Evolutionary conservation across 2,797 vertebrate genomes (phyloP).

Genomic region (Epinephelus coioides): DNA sequence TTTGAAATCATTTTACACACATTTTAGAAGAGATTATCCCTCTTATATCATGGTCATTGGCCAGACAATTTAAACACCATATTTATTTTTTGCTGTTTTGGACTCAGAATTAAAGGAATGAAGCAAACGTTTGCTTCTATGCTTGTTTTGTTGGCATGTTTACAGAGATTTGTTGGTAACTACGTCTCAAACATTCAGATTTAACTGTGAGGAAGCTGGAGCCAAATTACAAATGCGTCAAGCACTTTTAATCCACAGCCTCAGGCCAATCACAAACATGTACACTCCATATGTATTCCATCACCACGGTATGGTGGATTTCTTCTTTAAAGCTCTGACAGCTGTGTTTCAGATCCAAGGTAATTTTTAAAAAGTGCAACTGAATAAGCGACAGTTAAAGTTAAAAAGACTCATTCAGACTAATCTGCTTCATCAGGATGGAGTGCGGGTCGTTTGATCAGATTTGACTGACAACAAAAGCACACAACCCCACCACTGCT

Average conservation of each 20-base stretch:
- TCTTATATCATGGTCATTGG: slow-evolving; percentile 30
- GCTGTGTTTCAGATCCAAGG: neutral
- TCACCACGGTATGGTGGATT: neutral
- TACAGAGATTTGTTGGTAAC: neutral
- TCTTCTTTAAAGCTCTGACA: neutral
- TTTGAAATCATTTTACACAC: slow-evolving; percentile 49
- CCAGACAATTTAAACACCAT: slow-evolving; percentile 25
- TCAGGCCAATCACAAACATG: neutral
- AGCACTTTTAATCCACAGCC: slow-evolving; percentile 1
- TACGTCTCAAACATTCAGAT: neutral
- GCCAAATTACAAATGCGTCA: neutral
- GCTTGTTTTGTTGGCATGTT: neutral
- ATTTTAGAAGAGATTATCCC: slow-evolving; percentile 51
- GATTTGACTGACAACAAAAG: neutral
- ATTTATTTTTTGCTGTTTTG: neutral
- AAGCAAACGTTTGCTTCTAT: neutral
- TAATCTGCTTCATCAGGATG: neutral
- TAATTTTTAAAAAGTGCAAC: neutral
- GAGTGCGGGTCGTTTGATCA: neutral
- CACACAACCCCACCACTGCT: neutral
- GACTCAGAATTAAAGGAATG: neutral
- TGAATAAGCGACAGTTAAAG: too few relatives aligned
- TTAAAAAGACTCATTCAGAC: rapidly evolving
- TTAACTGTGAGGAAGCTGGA: neutral
- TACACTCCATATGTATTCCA: neutral